Evolutionary conservation across 2,888 invertebrate genomes (phyloP), one percentile per base, ranked within the genome.

Genomic region (Meandrusa payeni): DNA sequence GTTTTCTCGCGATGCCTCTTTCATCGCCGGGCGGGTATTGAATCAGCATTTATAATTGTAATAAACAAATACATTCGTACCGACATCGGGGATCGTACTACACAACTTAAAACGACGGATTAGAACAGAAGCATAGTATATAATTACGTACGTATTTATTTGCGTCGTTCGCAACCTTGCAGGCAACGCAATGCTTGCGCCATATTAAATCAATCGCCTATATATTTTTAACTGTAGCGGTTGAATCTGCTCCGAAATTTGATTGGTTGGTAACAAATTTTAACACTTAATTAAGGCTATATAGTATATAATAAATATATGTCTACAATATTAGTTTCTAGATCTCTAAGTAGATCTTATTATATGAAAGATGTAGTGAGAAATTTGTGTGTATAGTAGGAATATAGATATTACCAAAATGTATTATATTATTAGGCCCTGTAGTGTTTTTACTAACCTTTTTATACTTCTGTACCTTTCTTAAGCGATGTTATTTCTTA

Each of bases 401-500:
- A 53, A 54, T 37, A 41, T 51, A 51, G 46, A 48, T 34, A 47
- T 54, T 57, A 55, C 48, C 59, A 19, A 38, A 73, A 64, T 73
- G 74, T 78, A 79, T 69, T 75, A 69, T 79, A 78, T 65, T n/a
- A 78, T 67, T 63, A 74, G 67, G 54, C 59, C 76, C 77, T 57
- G 70, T 82, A 82, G 82, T 76, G 64, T 85, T 85, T 85, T 76
- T 83, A 83, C 79, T 62, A 67, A 76, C 74, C 74, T 85, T 83
- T 41, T 85, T 81, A 71, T 82, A 83, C 83, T 76, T 80, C 74
- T 57, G 56, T 64, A 68, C 65, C 63, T 71, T 69, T 73, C 60
- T 70, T 38, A 38, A 23, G 29, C 6, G 24, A 40, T 23, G 13
- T 33, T 43, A n/a, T 38, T 42, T 39, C 42, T 23, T 23, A 17